Evolutionary conservation across 2,888 invertebrate genomes (phyloP).

Genomic region (Lapara coniferarum): DNA sequence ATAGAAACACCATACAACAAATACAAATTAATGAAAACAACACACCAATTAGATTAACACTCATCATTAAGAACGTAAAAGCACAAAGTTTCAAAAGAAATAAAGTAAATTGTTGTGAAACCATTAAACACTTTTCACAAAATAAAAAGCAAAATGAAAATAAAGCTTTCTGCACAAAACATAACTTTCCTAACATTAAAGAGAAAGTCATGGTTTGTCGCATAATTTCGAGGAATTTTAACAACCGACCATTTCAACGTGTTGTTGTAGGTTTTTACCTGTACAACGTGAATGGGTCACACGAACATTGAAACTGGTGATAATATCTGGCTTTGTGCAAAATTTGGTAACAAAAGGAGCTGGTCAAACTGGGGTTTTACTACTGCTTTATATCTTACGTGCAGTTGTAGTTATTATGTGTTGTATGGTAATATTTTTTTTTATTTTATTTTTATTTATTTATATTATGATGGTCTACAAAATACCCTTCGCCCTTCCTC

Average conservation of each 20-base stretch:
- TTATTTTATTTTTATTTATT: too few relatives aligned
- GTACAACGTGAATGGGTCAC: neutral
- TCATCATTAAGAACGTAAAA: neutral
- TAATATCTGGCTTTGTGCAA: too few relatives aligned
- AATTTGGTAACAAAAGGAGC: too few relatives aligned
- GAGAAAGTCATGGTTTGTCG: neutral
- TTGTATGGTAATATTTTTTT: too few relatives aligned
- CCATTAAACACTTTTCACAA: neutral
- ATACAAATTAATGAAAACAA: too few relatives aligned
- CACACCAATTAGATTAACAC: too few relatives aligned
- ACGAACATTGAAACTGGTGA: neutral
- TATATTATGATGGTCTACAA: too few relatives aligned
- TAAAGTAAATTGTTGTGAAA: neutral
- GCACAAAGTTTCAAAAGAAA: neutral
- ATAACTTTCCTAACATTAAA: slow-evolving; percentile 1
- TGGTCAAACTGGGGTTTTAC: too few relatives aligned
- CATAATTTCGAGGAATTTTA: slow-evolving; percentile 4
- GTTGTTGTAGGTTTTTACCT: neutral
- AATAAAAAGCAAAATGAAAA: slow-evolving; percentile 4
- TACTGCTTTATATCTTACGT: too few relatives aligned
- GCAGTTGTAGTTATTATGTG: too few relatives aligned
- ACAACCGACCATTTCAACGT: neutral
- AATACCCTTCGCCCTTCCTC: too few relatives aligned
- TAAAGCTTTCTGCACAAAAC: neutral
- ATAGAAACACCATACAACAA: too few relatives aligned